phyloP scores from a whole-genome alignment of 2,797 vertebrate genomes.

The Hippoglossus hippoglossus region DNA sequence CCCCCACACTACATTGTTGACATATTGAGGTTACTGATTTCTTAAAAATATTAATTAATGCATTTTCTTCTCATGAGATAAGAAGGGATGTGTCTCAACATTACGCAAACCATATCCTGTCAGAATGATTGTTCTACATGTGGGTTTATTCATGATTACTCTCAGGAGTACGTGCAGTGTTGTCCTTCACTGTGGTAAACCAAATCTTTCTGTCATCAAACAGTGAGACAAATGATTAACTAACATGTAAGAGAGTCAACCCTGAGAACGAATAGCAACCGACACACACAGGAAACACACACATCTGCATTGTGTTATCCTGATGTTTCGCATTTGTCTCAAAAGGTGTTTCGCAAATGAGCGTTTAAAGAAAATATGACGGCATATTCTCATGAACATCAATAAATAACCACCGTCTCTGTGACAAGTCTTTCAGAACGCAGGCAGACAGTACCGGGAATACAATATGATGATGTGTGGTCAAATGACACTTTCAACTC shows the following conservation, averaged over 20 bases:
- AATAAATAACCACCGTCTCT: background rate
- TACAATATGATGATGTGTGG: background rate
- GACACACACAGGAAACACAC: background rate
- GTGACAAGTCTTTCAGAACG: background rate
- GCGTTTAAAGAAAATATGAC: background rate
- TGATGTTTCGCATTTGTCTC: conserved; percentile 15
- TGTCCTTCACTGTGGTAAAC: background rate
- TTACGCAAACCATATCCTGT: no score
- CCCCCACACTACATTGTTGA: no score
- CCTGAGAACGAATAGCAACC: background rate
- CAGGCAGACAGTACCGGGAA: background rate
- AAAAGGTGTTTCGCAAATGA: conserved; percentile 1
- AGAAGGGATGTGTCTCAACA: no score
- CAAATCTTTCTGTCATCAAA: background rate
- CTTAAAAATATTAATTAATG: no score
- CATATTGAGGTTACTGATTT: no score
- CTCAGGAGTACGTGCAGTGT: background rate
- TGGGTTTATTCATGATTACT: background rate
- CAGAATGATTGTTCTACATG: no score
- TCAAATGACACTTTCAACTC: conserved; percentile 24
- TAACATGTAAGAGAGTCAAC: background rate
- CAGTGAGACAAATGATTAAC: conserved; percentile 7
- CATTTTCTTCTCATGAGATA: no score
- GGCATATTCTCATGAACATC: background rate
- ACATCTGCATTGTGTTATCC: background rate